These are phyloP conservation scores for Parelbella ahira DNA, from an alignment of 2,888 invertebrate species.

Conservation along the genomic window DNA sequence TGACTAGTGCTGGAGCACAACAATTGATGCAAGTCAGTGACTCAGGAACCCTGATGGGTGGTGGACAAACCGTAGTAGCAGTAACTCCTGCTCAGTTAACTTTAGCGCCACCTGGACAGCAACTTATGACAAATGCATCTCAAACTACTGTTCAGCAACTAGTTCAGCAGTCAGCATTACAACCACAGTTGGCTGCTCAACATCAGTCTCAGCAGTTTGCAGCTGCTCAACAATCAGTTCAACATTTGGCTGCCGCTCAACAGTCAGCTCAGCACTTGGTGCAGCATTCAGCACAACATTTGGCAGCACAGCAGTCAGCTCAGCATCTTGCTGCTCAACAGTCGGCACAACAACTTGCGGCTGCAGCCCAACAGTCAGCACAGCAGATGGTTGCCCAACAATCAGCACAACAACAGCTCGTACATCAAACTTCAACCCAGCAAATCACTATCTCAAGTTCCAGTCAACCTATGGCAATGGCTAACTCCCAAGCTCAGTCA, in stretches of 20 bases:
- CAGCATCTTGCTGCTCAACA: constrained; percentile 52
- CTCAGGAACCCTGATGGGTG: constrained; percentile 72
- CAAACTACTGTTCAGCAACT: constrained; percentile 69
- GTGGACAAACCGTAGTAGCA: constrained; percentile 71
- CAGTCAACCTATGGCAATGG: constrained; percentile 70
- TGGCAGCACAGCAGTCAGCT: constrained; percentile 46
- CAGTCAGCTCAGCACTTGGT: constrained; percentile 55
- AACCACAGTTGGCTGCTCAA: constrained; percentile 60
- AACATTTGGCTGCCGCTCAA: constrained; percentile 54
- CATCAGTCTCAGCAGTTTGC: constrained; percentile 64
- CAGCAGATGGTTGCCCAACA: constrained; percentile 66
- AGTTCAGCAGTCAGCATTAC: constrained; percentile 64
- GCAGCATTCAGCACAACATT: constrained; percentile 46
- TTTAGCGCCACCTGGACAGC: constrained; percentile 60
- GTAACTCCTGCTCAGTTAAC: constrained; percentile 71
- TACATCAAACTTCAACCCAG: constrained; percentile 71
- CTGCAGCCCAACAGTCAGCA: constrained; percentile 55
- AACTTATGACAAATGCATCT: constrained; percentile 62
- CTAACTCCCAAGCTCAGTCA: constrained; percentile 70
- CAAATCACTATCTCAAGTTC: constrained; percentile 73
- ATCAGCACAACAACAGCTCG: constrained; percentile 67
- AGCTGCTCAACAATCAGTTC: constrained; percentile 61
- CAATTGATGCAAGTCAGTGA: constrained; percentile 77
- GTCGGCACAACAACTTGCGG: constrained; percentile 56
- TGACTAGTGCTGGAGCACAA: constrained; percentile 74